Evolutionary conservation across 2,113 vertebrate genomes (phyloP).

Genomic region (Hydrolagus affinis): DNA sequence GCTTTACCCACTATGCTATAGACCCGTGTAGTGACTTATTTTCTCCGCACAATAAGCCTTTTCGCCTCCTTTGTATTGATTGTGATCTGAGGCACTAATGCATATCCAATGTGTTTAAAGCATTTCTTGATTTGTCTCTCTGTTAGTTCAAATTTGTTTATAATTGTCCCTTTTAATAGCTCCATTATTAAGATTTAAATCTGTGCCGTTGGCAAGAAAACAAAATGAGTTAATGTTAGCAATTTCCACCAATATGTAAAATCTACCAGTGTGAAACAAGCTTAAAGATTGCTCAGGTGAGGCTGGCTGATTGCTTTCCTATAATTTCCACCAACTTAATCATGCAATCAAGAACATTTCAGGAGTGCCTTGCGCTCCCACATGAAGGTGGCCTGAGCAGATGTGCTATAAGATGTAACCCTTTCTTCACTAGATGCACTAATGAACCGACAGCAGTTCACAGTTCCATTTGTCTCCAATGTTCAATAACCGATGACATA

Average conservation of each 20-base stretch:
- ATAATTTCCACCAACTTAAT: not conserved
- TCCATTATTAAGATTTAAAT: not conserved
- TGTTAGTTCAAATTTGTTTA: conserved; percentile 10
- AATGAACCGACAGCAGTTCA: too few species aligned
- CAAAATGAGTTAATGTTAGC: not conserved
- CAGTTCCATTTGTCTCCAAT: not conserved
- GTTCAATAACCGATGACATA: not conserved
- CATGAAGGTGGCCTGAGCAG: not conserved
- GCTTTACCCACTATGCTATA: too few species aligned
- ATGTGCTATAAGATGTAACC: not conserved
- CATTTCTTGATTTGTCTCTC: not conserved
- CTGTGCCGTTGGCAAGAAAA: not conserved
- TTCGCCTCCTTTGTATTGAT: not conserved
- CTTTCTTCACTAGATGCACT: too few species aligned
- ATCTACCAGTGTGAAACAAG: not conserved
- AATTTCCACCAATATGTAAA: not conserved
- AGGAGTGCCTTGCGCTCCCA: too few species aligned
- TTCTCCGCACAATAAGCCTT: too few species aligned
- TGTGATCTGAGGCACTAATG: too few species aligned
- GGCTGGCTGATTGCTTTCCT: not conserved
- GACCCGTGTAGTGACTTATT: too few species aligned
- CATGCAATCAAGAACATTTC: not conserved
- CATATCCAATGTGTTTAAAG: not conserved
- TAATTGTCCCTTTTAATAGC: not conserved
- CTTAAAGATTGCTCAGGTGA: not conserved